Percentiles rank a stretch among this genome's conserved stretches.
These are phyloP conservation scores for Microctonus aethiopoides DNA, from an alignment of 2,888 invertebrate species.

Conservation along the genomic window DNA sequence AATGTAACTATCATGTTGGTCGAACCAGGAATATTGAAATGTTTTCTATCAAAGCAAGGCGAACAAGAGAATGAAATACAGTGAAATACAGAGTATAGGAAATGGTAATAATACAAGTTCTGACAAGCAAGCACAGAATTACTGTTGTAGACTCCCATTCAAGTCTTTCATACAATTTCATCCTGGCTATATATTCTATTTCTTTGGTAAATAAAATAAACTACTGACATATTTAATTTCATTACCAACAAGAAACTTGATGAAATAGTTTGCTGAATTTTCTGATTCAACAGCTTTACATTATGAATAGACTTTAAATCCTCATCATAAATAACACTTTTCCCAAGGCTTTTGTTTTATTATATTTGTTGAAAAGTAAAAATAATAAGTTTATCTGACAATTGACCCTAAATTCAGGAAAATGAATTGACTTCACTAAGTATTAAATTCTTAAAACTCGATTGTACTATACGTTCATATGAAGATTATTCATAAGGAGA, in stretches of 20 bases:
- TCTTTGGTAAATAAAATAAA: constrained; percentile 36
- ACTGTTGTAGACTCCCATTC: constrained; percentile 14
- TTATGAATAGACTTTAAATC: neutral
- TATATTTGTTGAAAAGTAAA: neutral
- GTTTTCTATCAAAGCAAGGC: neutral
- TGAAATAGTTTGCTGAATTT: constrained; percentile 1
- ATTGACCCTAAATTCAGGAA: neutral
- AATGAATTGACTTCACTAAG: neutral
- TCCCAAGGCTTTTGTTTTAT: neutral
- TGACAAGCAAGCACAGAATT: neutral
- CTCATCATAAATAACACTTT: neutral
- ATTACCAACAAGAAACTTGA: constrained; percentile 18
- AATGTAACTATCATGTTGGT: neutral
- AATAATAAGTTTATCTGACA: neutral
- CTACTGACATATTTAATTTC: constrained; percentile 34
- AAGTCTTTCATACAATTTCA: constrained; percentile 18
- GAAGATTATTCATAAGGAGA: neutral
- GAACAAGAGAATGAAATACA: neutral
- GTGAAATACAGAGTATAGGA: neutral
- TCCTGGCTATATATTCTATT: constrained; percentile 22
- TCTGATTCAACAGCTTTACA: neutral
- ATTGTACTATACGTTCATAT: neutral
- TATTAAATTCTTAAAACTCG: neutral
- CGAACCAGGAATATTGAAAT: neutral
- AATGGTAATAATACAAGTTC: neutral